Conservation (phyloP, 1,140 invertebrate species). For the Drosophila ambigua region DNA sequence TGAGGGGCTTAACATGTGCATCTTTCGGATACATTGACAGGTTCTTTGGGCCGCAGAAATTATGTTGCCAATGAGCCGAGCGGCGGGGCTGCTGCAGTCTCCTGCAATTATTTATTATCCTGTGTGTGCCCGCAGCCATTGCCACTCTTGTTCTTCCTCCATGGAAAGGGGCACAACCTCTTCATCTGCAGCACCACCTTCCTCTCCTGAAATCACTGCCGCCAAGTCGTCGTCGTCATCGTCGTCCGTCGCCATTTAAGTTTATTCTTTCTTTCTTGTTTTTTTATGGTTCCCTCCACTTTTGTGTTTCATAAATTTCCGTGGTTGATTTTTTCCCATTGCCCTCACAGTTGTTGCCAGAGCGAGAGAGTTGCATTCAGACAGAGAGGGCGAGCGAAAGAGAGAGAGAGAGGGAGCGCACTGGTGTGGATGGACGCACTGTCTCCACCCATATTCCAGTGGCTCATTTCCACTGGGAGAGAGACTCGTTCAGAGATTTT, state of each 20-base stretch:
- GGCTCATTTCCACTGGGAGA: slow-evolving; percentile 47
- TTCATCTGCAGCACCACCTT: slow-evolving; percentile 3
- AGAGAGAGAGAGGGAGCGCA: slow-evolving; percentile 6
- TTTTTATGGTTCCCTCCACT: slow-evolving; percentile 52
- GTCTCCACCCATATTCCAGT: slow-evolving; percentile 79
- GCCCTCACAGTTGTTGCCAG: slow-evolving; percentile 25
- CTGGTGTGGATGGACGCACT: slow-evolving; percentile 6
- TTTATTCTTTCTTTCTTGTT: slow-evolving; percentile 22
- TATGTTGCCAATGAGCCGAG: slow-evolving; percentile 64
- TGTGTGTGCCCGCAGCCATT: slow-evolving; percentile 71
- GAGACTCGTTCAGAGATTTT: slow-evolving; percentile 28
- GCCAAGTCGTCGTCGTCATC: slow-evolving; percentile 47
- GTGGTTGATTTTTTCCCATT: slow-evolving; percentile 64
- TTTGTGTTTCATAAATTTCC: slow-evolving; percentile 77
- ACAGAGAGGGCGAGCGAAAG: slow-evolving; percentile 22
- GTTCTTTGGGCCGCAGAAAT: slow-evolving; percentile 57
- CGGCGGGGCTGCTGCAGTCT: slow-evolving; percentile 27
- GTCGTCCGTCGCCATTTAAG: slow-evolving; percentile 72
- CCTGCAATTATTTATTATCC: slow-evolving; percentile 79
- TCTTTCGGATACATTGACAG: slow-evolving; percentile 44
- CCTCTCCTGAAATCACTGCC: slow-evolving; percentile 58
- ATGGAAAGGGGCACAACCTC: slow-evolving; percentile 1
- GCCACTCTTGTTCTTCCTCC: slow-evolving; percentile 47
- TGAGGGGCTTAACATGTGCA: slow-evolving; percentile 50
- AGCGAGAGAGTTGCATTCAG: slow-evolving; percentile 26